Percentiles rank a stretch among this genome's conserved stretches.
Conservation (phyloP, 2,113 vertebrate species). For the Synodontis membranacea region DNA sequence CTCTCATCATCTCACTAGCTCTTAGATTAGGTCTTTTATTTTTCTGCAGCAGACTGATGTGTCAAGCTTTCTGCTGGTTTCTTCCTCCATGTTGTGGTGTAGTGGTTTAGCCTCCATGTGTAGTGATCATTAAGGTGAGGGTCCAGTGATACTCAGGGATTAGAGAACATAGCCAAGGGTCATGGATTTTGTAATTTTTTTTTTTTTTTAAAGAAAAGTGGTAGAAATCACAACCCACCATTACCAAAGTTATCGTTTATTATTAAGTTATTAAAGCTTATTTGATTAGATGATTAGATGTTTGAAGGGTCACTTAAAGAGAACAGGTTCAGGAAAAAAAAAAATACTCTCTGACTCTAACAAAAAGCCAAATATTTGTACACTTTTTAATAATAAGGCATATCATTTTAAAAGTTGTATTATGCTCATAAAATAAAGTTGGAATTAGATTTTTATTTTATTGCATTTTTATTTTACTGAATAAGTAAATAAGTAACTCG, state of each 20-base stretch:
- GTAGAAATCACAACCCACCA: not conserved
- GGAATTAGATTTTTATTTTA: not conserved
- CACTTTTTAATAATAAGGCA: not conserved
- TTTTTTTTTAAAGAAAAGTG: not conserved
- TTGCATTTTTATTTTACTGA: not conserved
- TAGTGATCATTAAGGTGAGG: not conserved
- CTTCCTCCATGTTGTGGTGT: not conserved
- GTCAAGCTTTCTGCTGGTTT: not conserved
- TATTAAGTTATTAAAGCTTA: not conserved
- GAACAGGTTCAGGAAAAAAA: not conserved
- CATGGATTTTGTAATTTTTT: rapidly evolving
- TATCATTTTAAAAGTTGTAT: not conserved
- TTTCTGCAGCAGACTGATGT: not conserved
- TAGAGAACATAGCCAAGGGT: not conserved
- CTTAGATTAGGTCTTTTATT: not conserved
- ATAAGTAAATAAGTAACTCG: too few relatives aligned
- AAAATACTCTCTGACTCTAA: not conserved
- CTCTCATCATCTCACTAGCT: not conserved
- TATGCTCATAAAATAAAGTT: not conserved
- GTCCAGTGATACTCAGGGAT: not conserved
- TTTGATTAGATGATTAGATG: not conserved
- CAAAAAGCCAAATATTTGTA: not conserved
- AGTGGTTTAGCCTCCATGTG: not conserved
- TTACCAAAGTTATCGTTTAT: not conserved
- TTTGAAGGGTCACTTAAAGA: too few relatives aligned